These are phyloP conservation scores for Manis javanica DNA, from an alignment of 2,797 vertebrate species.

Conservation along the genomic window DNA sequence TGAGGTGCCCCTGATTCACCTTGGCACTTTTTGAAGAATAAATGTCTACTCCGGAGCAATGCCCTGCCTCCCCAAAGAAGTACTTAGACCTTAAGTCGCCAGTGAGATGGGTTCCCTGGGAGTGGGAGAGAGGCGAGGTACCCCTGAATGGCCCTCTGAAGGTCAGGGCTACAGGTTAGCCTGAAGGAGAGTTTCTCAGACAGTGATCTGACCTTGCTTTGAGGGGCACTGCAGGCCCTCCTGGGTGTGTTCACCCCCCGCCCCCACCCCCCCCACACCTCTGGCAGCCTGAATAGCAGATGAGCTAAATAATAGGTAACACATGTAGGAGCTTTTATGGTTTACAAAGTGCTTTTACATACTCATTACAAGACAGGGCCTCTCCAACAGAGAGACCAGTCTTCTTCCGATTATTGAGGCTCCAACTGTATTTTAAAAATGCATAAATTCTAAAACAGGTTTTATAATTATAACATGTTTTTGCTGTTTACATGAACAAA, in stretches of 20 bases:
- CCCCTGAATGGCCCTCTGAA: neutral
- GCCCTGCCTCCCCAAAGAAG: neutral
- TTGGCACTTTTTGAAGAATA: neutral
- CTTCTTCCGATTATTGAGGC: neutral
- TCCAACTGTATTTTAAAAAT: neutral
- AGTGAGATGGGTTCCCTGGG: neutral
- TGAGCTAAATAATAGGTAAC: neutral
- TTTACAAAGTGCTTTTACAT: neutral
- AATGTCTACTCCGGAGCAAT: neutral
- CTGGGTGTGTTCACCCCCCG: accelerated
- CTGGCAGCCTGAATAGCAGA: neutral
- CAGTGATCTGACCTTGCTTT: neutral
- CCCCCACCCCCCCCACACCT: no score
- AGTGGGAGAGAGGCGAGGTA: neutral
- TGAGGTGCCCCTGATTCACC: neutral
- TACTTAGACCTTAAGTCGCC: neutral
- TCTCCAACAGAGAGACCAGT: neutral
- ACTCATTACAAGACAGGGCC: neutral
- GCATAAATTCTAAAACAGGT: neutral
- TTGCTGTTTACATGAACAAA: neutral
- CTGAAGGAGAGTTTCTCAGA: neutral
- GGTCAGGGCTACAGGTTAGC: neutral
- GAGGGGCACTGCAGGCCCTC: accelerated
- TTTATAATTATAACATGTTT: neutral
- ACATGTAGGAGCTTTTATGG: neutral